Evolutionary conservation across 2,888 invertebrate genomes (phyloP).

Genomic region (Pherbina coryleti): DNA sequence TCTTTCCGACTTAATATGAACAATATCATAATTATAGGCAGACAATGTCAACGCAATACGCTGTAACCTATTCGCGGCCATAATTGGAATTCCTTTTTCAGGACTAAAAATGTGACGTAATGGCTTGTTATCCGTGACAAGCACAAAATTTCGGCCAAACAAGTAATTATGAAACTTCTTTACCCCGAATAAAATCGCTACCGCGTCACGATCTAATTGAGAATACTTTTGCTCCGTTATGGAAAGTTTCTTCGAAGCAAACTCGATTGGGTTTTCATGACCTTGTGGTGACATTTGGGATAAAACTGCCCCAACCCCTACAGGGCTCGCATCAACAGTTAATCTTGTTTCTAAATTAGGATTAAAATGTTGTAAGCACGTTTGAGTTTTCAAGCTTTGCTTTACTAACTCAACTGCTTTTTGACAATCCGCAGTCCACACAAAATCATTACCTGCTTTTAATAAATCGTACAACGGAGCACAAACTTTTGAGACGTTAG

Average conservation of each 20-base stretch:
- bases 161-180: neutral
- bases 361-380: conserved; percentile 3
- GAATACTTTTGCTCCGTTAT: neutral
- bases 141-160: neutral
- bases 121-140: too few relatives aligned
- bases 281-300: neutral
- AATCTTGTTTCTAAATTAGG: neutral
- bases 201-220: neutral
- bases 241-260: neutral
- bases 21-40: conserved; percentile 49
- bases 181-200: neutral
- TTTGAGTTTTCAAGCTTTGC: neutral
- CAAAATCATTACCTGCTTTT: neutral
- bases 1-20: conserved; percentile 44
- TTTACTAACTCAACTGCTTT: neutral
- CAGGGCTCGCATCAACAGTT: neutral
- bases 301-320: neutral
- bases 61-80: conserved; percentile 54
- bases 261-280: neutral
- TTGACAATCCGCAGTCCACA: neutral
- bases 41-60: conserved; percentile 50
- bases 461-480: neutral
- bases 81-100: conserved; percentile 55
- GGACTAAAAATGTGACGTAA: conserved; percentile 56
- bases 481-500: neutral